These are phyloP conservation scores for Nasonia giraulti DNA, from an alignment of 1,140 invertebrate species.

Conservation along the genomic window DNA sequence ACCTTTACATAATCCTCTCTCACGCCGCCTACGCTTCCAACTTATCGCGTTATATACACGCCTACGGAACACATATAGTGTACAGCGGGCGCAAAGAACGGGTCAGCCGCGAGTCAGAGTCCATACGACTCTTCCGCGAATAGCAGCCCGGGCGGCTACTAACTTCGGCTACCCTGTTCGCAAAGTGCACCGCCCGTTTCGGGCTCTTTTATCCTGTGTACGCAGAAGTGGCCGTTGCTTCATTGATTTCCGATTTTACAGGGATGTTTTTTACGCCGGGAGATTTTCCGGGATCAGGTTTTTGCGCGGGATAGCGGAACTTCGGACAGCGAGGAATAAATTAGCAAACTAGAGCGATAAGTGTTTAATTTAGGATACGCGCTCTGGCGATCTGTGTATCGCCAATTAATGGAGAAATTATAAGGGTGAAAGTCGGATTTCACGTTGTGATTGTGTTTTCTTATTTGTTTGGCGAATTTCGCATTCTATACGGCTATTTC, in stretches of 20 bases:
- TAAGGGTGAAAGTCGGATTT: conserved; percentile 10
- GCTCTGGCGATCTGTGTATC: neutral
- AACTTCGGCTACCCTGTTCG: neutral
- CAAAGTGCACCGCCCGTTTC: neutral
- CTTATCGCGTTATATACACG: too few relatives aligned
- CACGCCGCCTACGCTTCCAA: too few relatives aligned
- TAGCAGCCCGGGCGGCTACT: too few relatives aligned
- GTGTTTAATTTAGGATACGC: neutral
- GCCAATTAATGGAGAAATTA: conserved; percentile 35
- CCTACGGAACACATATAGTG: too few relatives aligned
- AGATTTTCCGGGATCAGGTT: neutral
- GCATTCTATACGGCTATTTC: too few relatives aligned
- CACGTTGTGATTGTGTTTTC: too few relatives aligned
- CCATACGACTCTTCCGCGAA: too few relatives aligned
- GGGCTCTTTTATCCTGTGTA: too few relatives aligned
- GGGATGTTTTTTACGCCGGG: neutral
- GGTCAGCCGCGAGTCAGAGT: too few relatives aligned
- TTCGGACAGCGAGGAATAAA: neutral
- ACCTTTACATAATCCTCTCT: too few relatives aligned
- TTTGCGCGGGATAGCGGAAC: neutral
- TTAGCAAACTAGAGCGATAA: conserved; percentile 17
- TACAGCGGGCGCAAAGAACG: too few relatives aligned
- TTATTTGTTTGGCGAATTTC: too few relatives aligned
- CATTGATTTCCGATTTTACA: conserved; percentile 38
- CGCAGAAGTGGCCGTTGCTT: neutral